phyloP scores from a whole-genome alignment of 1,140 invertebrate species.

The Lanistes nyassanus region DNA sequence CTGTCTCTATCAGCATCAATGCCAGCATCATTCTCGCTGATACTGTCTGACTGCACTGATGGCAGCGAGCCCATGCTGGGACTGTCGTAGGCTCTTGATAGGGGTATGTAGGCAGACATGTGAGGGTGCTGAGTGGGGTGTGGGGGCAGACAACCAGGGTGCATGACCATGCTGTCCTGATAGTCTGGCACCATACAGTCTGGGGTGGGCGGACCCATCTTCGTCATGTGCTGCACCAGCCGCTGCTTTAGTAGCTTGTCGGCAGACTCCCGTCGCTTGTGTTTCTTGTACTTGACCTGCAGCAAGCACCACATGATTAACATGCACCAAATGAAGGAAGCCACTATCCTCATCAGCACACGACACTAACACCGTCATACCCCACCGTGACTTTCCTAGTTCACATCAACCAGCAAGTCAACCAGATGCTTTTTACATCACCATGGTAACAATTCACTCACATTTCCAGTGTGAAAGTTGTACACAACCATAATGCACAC shows the following conservation, averaged over 20 bases:
- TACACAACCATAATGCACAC: not conserved
- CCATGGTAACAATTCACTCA: too few species aligned
- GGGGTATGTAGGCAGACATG: conserved; percentile 2
- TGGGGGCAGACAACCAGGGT: not conserved
- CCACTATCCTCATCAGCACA: too few species aligned
- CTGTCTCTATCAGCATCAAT: conserved; percentile 12
- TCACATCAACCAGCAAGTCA: not conserved
- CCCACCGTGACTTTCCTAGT: not conserved
- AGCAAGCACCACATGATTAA: too few species aligned
- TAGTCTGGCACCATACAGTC: conserved; percentile 15
- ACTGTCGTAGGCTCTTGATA: conserved; percentile 2
- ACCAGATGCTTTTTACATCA: not conserved
- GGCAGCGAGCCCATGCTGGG: conserved; percentile 12
- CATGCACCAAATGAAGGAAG: too few species aligned
- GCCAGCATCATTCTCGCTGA: conserved; percentile 16
- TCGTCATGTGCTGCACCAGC: conserved; percentile 30
- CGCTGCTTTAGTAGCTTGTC: conserved; percentile 37
- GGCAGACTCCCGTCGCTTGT: conserved; percentile 38
- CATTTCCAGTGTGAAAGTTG: not conserved
- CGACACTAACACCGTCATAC: too few species aligned
- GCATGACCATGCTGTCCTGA: not conserved
- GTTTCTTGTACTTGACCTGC: conserved; percentile 95
- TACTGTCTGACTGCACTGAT: not conserved
- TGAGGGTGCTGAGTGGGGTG: conserved; percentile 3
- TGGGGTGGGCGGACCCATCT: conserved; percentile 6